These are phyloP conservation scores for Drosophila gunungcola DNA, from an alignment of 1,140 invertebrate species.

Conservation along the genomic window DNA sequence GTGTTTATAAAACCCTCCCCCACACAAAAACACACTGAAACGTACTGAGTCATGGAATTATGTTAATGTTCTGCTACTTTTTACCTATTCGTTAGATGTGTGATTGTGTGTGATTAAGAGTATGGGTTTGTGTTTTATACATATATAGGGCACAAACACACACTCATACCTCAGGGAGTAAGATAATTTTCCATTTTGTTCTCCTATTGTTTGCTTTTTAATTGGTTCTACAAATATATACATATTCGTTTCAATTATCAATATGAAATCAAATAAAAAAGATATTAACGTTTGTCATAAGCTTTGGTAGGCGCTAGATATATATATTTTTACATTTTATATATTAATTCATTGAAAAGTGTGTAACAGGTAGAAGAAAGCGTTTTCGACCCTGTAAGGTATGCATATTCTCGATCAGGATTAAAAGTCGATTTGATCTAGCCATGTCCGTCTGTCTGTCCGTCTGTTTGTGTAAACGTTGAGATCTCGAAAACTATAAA, in stretches of 20 bases:
- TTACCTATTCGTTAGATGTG: constrained; percentile 15
- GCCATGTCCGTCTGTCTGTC: too few relatives aligned
- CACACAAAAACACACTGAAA: not conserved
- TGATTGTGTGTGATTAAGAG: constrained; percentile 1
- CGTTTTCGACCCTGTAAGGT: too few relatives aligned
- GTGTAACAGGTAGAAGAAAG: too few relatives aligned
- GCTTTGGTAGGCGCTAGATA: not conserved
- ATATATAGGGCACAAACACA: not conserved
- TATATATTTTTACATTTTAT: too few relatives aligned
- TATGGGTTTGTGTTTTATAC: not conserved
- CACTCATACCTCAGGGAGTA: not conserved
- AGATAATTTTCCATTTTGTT: not conserved
- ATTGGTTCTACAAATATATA: constrained; percentile 7
- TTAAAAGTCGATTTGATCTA: too few relatives aligned
- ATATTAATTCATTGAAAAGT: too few relatives aligned
- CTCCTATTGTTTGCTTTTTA: constrained; percentile 10
- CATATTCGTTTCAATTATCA: not conserved
- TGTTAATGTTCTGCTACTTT: constrained; percentile 20
- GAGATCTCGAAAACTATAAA: too few relatives aligned
- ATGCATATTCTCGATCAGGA: too few relatives aligned
- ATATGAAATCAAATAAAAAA: not conserved
- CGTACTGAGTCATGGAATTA: constrained; percentile 7
- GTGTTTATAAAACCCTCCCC: not conserved
- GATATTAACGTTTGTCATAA: not conserved
- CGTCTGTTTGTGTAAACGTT: too few relatives aligned